A percentile compares a stretch with the other conserved stretches of the same genome.
Conservation (phyloP, 2,888 invertebrate species). For the Lucinisca nassula region DNA sequence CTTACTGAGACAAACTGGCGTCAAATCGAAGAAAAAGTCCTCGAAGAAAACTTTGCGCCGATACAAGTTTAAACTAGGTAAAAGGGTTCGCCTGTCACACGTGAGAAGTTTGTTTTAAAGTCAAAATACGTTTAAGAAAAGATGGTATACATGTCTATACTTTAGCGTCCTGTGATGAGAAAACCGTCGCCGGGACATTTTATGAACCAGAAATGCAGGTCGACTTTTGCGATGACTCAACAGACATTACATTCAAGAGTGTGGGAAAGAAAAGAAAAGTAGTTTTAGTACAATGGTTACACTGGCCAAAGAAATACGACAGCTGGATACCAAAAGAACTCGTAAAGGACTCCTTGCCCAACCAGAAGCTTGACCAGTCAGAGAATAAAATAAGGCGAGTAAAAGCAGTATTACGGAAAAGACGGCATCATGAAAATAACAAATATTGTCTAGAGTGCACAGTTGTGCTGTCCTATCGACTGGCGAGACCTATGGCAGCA, state of each 20-base stretch:
- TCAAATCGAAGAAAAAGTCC: too few relatives aligned
- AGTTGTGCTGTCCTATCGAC: constrained; percentile 12
- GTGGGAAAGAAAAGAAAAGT: constrained; percentile 3
- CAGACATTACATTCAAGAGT: constrained; percentile 8
- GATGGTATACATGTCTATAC: constrained; percentile 36
- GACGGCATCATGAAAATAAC: too few relatives aligned
- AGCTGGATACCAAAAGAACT: constrained; percentile 32
- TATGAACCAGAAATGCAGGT: constrained; percentile 33
- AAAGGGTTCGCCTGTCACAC: constrained; percentile 46
- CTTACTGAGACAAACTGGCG: constrained; percentile 1
- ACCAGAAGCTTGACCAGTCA: too few relatives aligned
- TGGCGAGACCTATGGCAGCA: constrained; percentile 12
- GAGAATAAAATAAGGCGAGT: too few relatives aligned
- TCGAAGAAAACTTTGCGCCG: background rate
- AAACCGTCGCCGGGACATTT: constrained; percentile 28
- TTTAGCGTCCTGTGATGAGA: constrained; percentile 25
- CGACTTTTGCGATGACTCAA: constrained; percentile 11
- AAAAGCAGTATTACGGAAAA: too few relatives aligned
- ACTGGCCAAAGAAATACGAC: constrained; percentile 43
- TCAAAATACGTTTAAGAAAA: constrained; percentile 25
- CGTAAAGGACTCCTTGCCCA: background rate
- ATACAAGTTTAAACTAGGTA: constrained; percentile 28
- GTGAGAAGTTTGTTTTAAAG: constrained; percentile 35
- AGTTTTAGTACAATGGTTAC: constrained; percentile 32
- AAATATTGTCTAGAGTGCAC: constrained; percentile 27